A percentile compares a stretch with the other conserved stretches of the same genome.
phyloP scores from a whole-genome alignment of 1,140 invertebrate genomes.

The Steinernema khuongi region DNA sequence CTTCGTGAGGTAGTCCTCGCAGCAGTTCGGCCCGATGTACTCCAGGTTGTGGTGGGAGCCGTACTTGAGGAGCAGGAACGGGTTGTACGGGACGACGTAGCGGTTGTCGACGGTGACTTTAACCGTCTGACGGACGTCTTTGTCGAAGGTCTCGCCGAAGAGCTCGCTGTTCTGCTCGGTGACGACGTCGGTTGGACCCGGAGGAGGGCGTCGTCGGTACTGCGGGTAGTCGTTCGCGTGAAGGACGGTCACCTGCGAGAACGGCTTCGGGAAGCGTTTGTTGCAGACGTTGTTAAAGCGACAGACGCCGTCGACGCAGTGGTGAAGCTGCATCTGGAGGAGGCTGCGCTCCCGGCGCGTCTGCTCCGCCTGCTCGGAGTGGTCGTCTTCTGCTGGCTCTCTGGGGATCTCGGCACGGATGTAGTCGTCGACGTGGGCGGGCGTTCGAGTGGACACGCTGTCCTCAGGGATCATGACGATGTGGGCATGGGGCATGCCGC shows the following conservation, averaged over 20 bases:
- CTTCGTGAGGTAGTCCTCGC: neutral
- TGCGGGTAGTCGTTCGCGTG: neutral
- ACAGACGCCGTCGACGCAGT: neutral
- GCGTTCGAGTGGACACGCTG: neutral
- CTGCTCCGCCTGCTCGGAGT: neutral
- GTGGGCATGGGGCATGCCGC: neutral
- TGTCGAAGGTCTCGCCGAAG: neutral
- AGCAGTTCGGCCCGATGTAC: neutral
- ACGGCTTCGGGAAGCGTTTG: neutral
- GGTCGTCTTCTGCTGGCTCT: neutral
- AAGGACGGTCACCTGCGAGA: neutral
- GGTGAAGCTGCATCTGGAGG: neutral
- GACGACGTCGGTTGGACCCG: neutral
- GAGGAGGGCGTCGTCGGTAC: neutral
- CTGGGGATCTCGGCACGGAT: neutral
- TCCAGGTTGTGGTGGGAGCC: neutral
- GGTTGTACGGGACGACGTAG: neutral
- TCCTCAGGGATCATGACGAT: neutral
- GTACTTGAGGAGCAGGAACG: neutral
- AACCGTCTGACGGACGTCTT: neutral
- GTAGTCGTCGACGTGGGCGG: neutral
- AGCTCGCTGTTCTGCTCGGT: neutral
- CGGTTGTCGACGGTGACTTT: neutral
- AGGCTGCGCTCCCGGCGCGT: neutral
- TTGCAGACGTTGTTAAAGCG: neutral